Evolutionary conservation across 2,888 invertebrate species (phyloP).

Genomic region (Sesia apiformis): DNA sequence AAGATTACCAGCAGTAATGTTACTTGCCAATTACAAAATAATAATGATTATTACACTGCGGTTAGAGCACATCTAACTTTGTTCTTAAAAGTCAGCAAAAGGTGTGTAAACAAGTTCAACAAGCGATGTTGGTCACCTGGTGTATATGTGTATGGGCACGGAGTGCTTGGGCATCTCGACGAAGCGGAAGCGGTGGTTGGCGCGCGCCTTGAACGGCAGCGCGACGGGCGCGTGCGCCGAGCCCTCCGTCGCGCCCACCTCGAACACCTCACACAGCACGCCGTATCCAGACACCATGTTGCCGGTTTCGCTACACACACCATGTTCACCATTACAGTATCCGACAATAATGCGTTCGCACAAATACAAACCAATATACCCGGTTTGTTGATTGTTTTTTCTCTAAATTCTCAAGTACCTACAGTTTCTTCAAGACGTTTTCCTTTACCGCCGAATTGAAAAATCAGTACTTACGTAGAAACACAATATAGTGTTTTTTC

Average conservation of each 20-base stretch:
- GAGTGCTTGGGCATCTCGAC: conserved; percentile 19
- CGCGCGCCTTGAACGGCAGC: conserved; percentile 51
- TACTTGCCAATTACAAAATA: too few species aligned
- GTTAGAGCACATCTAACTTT: not conserved
- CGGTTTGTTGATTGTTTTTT: not conserved
- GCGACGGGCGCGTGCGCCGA: conserved; percentile 6
- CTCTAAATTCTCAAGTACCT: too few species aligned
- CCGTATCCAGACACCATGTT: conserved; percentile 46
- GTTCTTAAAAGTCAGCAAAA: too few species aligned
- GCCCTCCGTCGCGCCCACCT: conserved; percentile 21
- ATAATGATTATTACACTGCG: not conserved
- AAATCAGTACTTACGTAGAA: too few species aligned
- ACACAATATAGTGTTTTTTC: too few species aligned
- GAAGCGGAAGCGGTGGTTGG: conserved; percentile 47
- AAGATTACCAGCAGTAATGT: too few species aligned
- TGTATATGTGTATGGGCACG: conserved; percentile 20
- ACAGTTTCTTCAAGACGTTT: not conserved
- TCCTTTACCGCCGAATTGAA: not conserved
- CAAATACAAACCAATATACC: not conserved
- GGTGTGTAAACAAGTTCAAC: too few species aligned
- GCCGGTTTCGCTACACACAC: conserved; percentile 33
- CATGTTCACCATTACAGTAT: not conserved
- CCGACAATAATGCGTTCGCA: not conserved
- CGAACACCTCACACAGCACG: conserved; percentile 61
- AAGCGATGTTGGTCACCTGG: conserved; percentile 16